These are phyloP conservation scores for Istiophorus platypterus DNA, from an alignment of 2,113 vertebrate genomes.

Conservation along the genomic window DNA sequence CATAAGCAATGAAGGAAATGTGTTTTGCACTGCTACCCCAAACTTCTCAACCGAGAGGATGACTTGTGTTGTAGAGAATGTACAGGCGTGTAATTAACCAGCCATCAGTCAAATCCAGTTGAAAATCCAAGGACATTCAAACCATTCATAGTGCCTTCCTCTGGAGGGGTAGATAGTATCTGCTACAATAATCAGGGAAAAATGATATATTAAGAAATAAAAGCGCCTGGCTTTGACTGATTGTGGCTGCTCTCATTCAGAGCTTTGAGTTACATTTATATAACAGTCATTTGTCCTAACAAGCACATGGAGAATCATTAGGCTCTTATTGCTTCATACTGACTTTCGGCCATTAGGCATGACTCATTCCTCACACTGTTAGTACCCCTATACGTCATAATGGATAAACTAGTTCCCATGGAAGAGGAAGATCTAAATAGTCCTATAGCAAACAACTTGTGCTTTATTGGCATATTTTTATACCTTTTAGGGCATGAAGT, in stretches of 20 bases:
- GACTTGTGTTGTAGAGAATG: slow-evolving; percentile 43
- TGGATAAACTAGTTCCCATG: slow-evolving; percentile 12
- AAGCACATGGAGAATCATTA: slow-evolving; percentile 31
- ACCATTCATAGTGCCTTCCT: slow-evolving; percentile 86
- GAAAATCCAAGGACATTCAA: slow-evolving; percentile 73
- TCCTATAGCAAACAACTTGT: neutral
- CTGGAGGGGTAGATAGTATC: slow-evolving; percentile 80
- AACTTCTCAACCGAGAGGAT: slow-evolving; percentile 39
- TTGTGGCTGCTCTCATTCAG: slow-evolving; percentile 52
- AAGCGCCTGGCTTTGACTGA: slow-evolving; percentile 76
- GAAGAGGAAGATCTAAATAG: neutral
- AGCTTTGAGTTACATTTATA: slow-evolving; percentile 47
- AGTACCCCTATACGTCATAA: neutral
- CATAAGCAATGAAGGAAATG: slow-evolving; percentile 46
- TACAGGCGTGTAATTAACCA: slow-evolving; percentile 52
- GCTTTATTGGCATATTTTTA: slow-evolving; percentile 12
- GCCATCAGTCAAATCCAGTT: slow-evolving; percentile 79
- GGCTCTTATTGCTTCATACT: slow-evolving; percentile 52
- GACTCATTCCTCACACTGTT: slow-evolving; percentile 27
- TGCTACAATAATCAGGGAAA: slow-evolving; percentile 78
- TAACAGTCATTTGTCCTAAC: slow-evolving; percentile 40
- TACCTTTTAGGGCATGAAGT: neutral
- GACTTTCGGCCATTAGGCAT: slow-evolving; percentile 39
- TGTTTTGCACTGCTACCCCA: slow-evolving; percentile 32
- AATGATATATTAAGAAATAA: slow-evolving; percentile 42